Conservation (phyloP, 1,140 invertebrate species). For the Aphelinus atriplicis region DNA sequence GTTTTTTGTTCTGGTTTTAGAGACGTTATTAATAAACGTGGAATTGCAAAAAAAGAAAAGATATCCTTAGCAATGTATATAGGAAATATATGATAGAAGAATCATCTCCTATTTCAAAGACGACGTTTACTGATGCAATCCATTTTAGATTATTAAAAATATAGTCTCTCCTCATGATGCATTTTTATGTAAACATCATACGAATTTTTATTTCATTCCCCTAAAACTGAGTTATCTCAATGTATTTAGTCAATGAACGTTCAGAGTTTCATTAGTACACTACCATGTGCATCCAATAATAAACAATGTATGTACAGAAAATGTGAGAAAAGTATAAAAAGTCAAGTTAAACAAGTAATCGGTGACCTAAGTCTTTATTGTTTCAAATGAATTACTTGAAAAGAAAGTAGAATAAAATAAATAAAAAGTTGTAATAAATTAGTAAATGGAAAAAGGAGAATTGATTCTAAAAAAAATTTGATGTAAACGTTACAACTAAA, state of each 20-base stretch:
- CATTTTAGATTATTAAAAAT: slow-evolving; percentile 33
- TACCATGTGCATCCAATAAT: slow-evolving; percentile 31
- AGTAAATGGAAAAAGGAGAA: no score
- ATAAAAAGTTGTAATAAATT: no score
- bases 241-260: slow-evolving; percentile 28
- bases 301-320: slow-evolving; percentile 39
- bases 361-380: slow-evolving; percentile 20
- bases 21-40: slow-evolving; percentile 44
- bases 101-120: slow-evolving; percentile 19
- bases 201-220: slow-evolving; percentile 14
- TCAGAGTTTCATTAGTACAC: slow-evolving; percentile 35
- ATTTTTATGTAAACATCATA: slow-evolving; percentile 36
- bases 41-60: slow-evolving; percentile 44
- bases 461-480: not conserved
- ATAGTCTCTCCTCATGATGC: slow-evolving; percentile 24
- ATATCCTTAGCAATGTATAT: slow-evolving; percentile 44
- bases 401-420: slow-evolving; percentile 11
- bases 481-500: slow-evolving; percentile 32
- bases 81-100: slow-evolving; percentile 27
- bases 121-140: slow-evolving; percentile 26
- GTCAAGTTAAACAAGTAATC: slow-evolving; percentile 9
- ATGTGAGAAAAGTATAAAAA: slow-evolving; percentile 35
- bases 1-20: slow-evolving; percentile 44
- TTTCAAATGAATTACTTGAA: slow-evolving; percentile 33
- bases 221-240: slow-evolving; percentile 23